Evolutionary conservation across 2,797 vertebrate genomes (phyloP).

Genomic region (Benthosema pterotum): DNA sequence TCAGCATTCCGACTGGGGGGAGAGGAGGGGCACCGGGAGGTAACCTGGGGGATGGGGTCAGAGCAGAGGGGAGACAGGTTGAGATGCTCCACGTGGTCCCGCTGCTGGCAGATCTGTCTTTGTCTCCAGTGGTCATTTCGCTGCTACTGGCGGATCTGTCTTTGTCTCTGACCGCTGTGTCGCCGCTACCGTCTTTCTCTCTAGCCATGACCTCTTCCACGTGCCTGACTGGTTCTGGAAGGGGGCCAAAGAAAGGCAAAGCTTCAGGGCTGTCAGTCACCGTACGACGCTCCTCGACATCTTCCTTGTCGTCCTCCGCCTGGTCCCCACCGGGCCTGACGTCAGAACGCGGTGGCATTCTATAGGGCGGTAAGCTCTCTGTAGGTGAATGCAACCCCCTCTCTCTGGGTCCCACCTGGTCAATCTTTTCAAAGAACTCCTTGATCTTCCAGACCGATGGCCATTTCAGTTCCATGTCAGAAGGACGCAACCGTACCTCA

Average conservation of each 20-base stretch:
- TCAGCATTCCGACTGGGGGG: conserved; percentile 16
- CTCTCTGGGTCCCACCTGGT: neutral
- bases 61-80: conserved; percentile 32
- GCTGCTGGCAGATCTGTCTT: conserved; percentile 13
- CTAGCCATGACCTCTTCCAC: conserved; percentile 61
- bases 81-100: neutral
- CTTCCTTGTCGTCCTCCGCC: neutral
- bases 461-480: neutral
- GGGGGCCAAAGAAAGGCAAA: too few species aligned
- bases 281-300: neutral
- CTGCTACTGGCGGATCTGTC: conserved; percentile 12
- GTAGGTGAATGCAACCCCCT: neutral
- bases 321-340: neutral
- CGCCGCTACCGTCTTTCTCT: conserved; percentile 22
- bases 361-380: too few species aligned
- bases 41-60: conserved; percentile 20
- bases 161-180: too few species aligned
- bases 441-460: neutral
- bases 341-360: too few species aligned
- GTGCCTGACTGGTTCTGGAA: conserved; percentile 21
- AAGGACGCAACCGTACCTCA: neutral
- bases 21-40: conserved; percentile 38
- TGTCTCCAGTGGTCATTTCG: too few species aligned
- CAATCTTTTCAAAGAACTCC: neutral
- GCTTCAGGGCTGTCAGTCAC: too few species aligned